A percentile compares a stretch with the other conserved stretches of the same genome.
Evolutionary conservation across 1,140 invertebrate species (phyloP).

Genomic region (Gyrodactylus salaris): DNA sequence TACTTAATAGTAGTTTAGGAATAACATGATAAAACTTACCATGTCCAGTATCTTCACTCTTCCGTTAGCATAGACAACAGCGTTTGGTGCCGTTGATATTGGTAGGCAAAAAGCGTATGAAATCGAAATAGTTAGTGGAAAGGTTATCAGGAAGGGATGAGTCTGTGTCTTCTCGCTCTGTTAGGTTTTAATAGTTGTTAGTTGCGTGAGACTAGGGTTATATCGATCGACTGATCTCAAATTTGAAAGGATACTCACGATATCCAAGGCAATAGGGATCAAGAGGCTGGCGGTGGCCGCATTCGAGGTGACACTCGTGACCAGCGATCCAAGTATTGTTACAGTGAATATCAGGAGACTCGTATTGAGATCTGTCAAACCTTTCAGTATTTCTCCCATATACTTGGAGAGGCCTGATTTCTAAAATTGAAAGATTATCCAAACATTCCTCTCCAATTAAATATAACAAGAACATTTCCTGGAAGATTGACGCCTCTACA

Average conservation of each 20-base stretch:
- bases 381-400: not conserved
- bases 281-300: not conserved
- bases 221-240: no score
- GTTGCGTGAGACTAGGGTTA: no score
- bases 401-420: not conserved
- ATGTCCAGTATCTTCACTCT: slow-evolving; percentile 19
- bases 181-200: slow-evolving; percentile 5
- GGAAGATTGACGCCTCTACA: no score
- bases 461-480: no score
- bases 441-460: no score
- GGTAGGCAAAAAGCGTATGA: slow-evolving; percentile 42
- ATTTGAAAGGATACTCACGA: not conserved
- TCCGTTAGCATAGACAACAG: slow-evolving; percentile 37
- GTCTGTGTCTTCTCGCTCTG: slow-evolving; percentile 21
- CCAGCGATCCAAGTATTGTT: not conserved
- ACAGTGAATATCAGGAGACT: not conserved
- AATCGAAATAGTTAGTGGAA: slow-evolving; percentile 41
- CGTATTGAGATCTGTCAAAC: not conserved
- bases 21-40: no score
- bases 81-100: slow-evolving; percentile 59
- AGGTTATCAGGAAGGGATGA: slow-evolving; percentile 50
- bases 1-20: no score
- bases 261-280: not conserved
- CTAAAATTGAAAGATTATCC: no score
- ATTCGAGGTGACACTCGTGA: not conserved